A percentile compares a stretch with the other conserved stretches of the same genome.
These are phyloP conservation scores for Champsocephalus gunnari DNA, from an alignment of 2,797 vertebrate genomes.

Conservation along the genomic window DNA sequence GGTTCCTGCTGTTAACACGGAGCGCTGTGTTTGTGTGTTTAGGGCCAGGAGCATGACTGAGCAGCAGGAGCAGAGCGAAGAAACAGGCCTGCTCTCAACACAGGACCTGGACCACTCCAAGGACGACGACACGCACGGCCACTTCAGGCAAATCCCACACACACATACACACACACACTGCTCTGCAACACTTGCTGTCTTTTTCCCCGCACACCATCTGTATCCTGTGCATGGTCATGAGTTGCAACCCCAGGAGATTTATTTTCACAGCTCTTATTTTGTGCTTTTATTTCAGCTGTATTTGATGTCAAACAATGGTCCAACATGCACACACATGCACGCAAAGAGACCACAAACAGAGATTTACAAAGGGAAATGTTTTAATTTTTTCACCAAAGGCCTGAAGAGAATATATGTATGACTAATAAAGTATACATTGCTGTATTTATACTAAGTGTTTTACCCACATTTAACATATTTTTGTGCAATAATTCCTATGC, in stretches of 20 bases:
- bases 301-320: constrained; percentile 76
- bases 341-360: constrained; percentile 32
- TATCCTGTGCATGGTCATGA: constrained; percentile 71
- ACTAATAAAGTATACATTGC: neutral
- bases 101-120: constrained; percentile 80
- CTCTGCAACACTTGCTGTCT: constrained; percentile 28
- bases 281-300: constrained; percentile 59
- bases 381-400: neutral
- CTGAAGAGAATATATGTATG: neutral
- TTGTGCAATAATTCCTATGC: neutral
- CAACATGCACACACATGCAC: constrained; percentile 15
- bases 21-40: constrained; percentile 71
- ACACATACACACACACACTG: constrained; percentile 24
- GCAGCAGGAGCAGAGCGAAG: constrained; percentile 79
- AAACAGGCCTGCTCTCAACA: constrained; percentile 73
- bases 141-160: constrained; percentile 77
- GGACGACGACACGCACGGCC: constrained; percentile 78
- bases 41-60: constrained; percentile 82
- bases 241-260: constrained; percentile 65
- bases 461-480: neutral
- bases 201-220: constrained; percentile 58
- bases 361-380: constrained; percentile 1
- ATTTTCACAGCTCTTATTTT: constrained; percentile 68
- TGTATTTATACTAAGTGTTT: neutral
- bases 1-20: constrained; percentile 53